Percentiles rank a stretch among this genome's conserved stretches.
phyloP scores from a whole-genome alignment of 1,140 invertebrate species.

The Lethocerus indicus region DNA sequence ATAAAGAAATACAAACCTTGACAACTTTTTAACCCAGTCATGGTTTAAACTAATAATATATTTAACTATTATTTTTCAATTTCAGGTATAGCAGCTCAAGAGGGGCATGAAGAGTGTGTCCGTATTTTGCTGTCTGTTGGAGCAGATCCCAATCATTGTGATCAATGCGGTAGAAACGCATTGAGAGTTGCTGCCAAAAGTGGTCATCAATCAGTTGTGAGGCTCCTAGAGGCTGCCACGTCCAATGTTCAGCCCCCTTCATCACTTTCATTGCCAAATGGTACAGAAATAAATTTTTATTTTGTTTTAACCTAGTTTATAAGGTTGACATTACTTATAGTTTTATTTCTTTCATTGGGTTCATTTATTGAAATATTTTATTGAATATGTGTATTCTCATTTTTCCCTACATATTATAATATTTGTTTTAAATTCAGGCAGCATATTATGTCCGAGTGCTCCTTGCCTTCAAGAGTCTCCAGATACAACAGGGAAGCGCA shows the following conservation, averaged over 20 bases:
- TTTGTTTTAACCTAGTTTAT: no score
- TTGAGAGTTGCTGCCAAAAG: conserved; percentile 60
- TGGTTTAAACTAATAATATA: not conserved
- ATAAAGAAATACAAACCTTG: not conserved
- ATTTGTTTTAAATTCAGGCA: conserved; percentile 8
- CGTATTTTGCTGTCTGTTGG: conserved; percentile 68
- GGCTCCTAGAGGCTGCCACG: conserved; percentile 36
- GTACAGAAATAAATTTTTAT: no score
- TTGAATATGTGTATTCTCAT: no score
- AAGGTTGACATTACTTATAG: no score
- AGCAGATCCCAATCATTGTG: conserved; percentile 81
- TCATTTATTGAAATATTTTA: no score
- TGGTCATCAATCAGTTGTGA: conserved; percentile 51
- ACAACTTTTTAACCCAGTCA: not conserved
- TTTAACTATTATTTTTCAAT: not conserved
- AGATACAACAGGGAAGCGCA: conserved; percentile 43
- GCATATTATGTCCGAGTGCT: conserved; percentile 15
- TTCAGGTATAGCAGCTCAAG: conserved; percentile 62
- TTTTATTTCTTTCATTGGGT: no score
- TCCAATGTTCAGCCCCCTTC: conserved; percentile 5
- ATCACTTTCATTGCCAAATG: conserved; percentile 9
- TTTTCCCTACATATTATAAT: not conserved
- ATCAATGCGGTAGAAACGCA: conserved; percentile 72
- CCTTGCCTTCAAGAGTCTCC: conserved; percentile 32
- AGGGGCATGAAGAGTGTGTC: conserved; percentile 86